Evolutionary conservation across 2,113 vertebrate genomes (phyloP).

Genomic region (Dicentrarchus labrax): DNA sequence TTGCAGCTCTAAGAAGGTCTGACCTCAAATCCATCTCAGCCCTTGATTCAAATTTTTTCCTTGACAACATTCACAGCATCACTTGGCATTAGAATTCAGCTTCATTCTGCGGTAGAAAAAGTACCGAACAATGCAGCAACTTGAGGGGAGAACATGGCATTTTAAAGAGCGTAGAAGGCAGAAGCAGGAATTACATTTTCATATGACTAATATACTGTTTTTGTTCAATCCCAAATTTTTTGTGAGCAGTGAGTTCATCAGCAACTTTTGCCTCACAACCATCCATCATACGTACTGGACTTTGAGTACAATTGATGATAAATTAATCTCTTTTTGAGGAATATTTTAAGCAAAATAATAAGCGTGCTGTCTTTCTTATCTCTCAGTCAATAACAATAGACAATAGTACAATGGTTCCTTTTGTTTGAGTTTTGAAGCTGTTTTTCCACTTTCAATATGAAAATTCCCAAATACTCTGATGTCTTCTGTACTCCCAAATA

Average conservation of each 20-base stretch:
- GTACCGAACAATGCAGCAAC: not conserved
- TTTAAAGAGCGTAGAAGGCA: not conserved
- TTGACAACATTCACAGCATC: not conserved
- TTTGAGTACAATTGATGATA: not conserved
- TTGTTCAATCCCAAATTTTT: no score
- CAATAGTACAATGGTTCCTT: no score
- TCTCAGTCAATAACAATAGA: not conserved
- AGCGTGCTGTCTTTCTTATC: not conserved
- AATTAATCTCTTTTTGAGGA: not conserved
- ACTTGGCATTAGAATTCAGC: not conserved
- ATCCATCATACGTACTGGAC: not conserved
- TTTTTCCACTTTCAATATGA: not conserved
- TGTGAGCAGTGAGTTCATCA: no score
- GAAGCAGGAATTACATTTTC: not conserved
- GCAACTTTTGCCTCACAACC: no score
- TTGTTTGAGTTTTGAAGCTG: not conserved
- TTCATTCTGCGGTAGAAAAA: not conserved
- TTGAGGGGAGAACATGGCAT: not conserved
- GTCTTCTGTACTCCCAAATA: not conserved
- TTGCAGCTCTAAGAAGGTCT: not conserved
- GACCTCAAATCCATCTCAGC: conserved; percentile 1
- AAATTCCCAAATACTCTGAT: not conserved
- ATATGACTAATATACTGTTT: no score
- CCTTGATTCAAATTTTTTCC: not conserved
- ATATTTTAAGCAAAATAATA: not conserved